A percentile compares a stretch with the other conserved stretches of the same genome.
These are phyloP conservation scores for Diaphora mendica DNA, from an alignment of 2,888 invertebrate species.

Conservation along the genomic window DNA sequence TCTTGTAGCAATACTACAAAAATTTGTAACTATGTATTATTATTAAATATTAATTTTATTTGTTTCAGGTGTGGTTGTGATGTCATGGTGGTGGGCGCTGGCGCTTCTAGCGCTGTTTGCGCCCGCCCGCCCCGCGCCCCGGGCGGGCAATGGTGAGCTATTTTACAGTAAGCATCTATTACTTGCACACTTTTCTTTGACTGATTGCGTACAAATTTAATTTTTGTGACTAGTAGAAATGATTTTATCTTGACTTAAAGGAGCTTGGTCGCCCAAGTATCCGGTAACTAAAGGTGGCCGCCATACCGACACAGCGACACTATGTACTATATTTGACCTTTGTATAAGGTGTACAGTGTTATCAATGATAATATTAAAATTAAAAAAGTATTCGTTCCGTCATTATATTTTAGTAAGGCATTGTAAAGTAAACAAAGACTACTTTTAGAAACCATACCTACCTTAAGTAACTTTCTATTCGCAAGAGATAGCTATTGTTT, in stretches of 20 bases:
- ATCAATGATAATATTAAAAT: no score
- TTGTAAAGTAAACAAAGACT: no score
- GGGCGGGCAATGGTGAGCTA: conserved; percentile 84
- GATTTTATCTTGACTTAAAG: no score
- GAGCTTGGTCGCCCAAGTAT: no score
- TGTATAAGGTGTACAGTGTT: not conserved
- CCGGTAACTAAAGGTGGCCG: no score
- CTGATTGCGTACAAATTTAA: conserved; percentile 35
- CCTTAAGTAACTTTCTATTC: no score
- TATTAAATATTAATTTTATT: conserved; percentile 21
- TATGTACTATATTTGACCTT: not conserved
- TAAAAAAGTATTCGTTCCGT: no score
- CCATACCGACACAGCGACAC: no score
- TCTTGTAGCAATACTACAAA: not conserved
- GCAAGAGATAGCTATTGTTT: not conserved
- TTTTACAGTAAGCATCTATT: conserved; percentile 83
- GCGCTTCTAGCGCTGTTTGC: conserved; percentile 81
- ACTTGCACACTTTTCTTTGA: conserved; percentile 58
- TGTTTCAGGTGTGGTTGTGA: conserved; percentile 85
- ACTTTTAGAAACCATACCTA: no score
- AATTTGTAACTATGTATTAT: no score
- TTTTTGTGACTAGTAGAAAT: no score
- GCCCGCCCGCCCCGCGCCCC: conserved; percentile 81
- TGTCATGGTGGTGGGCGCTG: conserved; percentile 86
- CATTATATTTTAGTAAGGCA: no score